Conservation (phyloP, 92 coral and sea anemone species). For the Paramuricea clavata region DNA sequence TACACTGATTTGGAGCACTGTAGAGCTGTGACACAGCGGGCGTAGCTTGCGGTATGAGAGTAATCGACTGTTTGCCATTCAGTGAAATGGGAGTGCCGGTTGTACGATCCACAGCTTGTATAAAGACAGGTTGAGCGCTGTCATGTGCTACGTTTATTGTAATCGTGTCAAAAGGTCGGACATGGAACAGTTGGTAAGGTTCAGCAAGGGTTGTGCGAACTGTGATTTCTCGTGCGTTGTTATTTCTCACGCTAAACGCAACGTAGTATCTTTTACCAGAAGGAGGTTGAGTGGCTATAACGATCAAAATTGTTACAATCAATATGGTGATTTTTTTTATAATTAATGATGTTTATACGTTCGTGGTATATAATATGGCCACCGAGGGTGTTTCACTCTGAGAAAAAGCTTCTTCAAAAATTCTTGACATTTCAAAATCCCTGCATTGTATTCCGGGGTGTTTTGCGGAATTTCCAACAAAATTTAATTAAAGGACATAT, state of each 20-base stretch:
- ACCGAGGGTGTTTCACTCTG: no score
- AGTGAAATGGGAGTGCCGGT: conserved; percentile 4
- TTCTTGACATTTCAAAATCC: no score
- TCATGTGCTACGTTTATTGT: not conserved
- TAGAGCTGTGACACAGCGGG: not conserved
- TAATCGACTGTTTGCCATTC: conserved; percentile 19
- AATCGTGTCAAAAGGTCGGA: conserved; percentile 28
- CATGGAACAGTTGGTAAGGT: not conserved
- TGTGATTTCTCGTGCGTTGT: not conserved
- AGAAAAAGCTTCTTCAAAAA: no score
- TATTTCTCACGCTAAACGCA: conserved; percentile 8
- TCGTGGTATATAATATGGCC: no score
- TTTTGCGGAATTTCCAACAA: no score
- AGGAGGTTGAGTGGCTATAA: not conserved
- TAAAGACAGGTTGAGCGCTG: not conserved
- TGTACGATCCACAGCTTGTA: conserved; percentile 13
- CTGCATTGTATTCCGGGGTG: no score
- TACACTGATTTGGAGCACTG: conserved; percentile 32
- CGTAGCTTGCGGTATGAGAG: not conserved
- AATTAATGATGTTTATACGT: not conserved
- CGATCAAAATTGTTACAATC: not conserved
- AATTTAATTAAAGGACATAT: no score
- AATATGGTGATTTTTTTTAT: no score
- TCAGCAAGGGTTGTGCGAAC: conserved; percentile 20
- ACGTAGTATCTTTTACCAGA: not conserved